These are phyloP conservation scores for Stichopus chloronotus DNA, from an alignment of 35 echinoderm and acorn worm genomes.

Conservation along the genomic window DNA sequence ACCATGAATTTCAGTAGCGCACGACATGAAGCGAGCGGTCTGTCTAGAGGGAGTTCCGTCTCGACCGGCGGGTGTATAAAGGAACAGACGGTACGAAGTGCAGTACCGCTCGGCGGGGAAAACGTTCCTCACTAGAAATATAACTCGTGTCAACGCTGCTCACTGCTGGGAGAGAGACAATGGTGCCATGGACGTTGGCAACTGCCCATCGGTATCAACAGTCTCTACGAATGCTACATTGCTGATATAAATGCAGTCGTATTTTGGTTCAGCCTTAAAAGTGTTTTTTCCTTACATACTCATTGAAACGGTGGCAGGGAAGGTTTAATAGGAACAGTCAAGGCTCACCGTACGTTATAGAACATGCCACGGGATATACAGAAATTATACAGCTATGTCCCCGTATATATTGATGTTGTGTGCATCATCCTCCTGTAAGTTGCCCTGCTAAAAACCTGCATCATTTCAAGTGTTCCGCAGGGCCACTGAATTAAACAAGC, in stretches of 20 bases:
- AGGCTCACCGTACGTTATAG: too few relatives aligned
- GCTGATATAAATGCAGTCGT: background rate
- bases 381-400: too few relatives aligned
- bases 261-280: background rate
- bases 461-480: too few relatives aligned
- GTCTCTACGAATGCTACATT: too few relatives aligned
- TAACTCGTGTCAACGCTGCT: slow-evolving; percentile 10
- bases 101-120: background rate
- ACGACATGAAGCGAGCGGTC: slow-evolving; percentile 39
- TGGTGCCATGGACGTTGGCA: background rate
- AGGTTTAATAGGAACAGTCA: too few relatives aligned
- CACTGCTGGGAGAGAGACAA: slow-evolving; percentile 24
- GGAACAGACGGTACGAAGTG: background rate
- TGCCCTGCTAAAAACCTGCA: too few relatives aligned
- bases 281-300: background rate
- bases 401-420: too few relatives aligned
- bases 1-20: slow-evolving; percentile 32
- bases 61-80: background rate
- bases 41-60: slow-evolving; percentile 44
- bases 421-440: too few relatives aligned
- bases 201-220: too few relatives aligned
- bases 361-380: too few relatives aligned
- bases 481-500: too few relatives aligned
- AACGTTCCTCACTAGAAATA: slow-evolving; percentile 12
- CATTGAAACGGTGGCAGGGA: background rate